Evolutionary conservation across 2,888 invertebrate species (phyloP).

Genomic region (Andrena bicolor): DNA sequence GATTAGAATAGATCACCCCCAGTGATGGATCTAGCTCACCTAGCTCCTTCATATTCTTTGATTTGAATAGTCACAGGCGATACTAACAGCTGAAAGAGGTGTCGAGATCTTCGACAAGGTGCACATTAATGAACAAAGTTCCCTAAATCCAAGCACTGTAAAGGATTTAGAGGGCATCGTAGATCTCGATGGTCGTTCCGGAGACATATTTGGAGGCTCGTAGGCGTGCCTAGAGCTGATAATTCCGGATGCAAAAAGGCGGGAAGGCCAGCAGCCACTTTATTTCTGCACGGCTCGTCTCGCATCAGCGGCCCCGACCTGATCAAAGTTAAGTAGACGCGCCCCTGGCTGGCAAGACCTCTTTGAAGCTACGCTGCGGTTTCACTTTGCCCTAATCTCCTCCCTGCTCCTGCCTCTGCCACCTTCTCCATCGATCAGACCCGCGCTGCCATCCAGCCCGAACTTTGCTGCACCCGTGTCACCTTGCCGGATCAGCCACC

Average conservation of each 20-base stretch:
- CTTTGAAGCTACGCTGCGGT: constrained; percentile 82
- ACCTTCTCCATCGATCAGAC: constrained; percentile 86
- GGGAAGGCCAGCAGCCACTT: constrained; percentile 69
- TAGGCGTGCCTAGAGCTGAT: constrained; percentile 56
- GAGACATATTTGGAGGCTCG: neutral
- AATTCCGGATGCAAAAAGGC: constrained; percentile 72
- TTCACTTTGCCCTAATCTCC: constrained; percentile 79
- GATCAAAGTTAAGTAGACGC: constrained; percentile 85
- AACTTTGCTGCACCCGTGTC: constrained; percentile 62
- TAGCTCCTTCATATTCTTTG: too few relatives aligned
- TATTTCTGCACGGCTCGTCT: constrained; percentile 76
- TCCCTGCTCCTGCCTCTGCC: constrained; percentile 69
- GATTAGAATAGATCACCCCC: too few relatives aligned
- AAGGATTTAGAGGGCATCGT: too few relatives aligned
- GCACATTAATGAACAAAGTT: too few relatives aligned
- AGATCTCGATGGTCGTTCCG: neutral
- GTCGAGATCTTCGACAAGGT: too few relatives aligned
- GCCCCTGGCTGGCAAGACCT: constrained; percentile 75
- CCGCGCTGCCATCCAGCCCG: constrained; percentile 84
- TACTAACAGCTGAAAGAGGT: too few relatives aligned
- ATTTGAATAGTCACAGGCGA: too few relatives aligned
- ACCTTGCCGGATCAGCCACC: constrained; percentile 71
- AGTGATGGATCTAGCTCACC: too few relatives aligned
- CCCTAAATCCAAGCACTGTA: too few relatives aligned
- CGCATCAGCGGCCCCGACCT: constrained; percentile 82